Evolutionary conservation across 2,888 invertebrate species (phyloP).

Genomic region (Thysanoteuthis rhombus): DNA sequence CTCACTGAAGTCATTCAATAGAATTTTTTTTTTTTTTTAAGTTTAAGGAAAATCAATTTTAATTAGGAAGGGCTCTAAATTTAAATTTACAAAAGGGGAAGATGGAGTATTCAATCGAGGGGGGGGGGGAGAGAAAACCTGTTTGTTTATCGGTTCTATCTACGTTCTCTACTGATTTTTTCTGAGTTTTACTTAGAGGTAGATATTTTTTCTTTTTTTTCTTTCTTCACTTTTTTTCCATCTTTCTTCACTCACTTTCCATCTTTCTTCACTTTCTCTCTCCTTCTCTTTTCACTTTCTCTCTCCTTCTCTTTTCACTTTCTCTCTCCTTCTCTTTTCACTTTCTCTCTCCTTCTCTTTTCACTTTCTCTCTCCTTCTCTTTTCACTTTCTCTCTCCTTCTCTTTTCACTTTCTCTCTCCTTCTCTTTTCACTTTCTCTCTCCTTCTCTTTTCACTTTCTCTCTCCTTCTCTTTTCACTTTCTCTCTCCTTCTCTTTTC

Average conservation of each 20-base stretch:
- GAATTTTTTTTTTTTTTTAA: neutral
- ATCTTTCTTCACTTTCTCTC: too few relatives aligned
- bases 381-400: neutral
- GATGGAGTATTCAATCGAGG: too few relatives aligned
- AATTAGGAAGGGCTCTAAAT: too few relatives aligned
- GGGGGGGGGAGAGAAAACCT: neutral
- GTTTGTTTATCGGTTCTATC: neutral
- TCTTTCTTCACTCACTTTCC: too few relatives aligned
- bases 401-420: rapidly evolving
- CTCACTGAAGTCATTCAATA: too few relatives aligned
- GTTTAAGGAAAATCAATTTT: too few relatives aligned
- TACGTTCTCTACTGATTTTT: neutral
- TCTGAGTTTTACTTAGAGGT: neutral
- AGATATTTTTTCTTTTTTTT: neutral
- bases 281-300: too few relatives aligned
- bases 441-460: neutral
- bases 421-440: neutral
- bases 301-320: too few relatives aligned
- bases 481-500: neutral
- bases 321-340: too few relatives aligned
- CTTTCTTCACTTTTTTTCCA: too few relatives aligned
- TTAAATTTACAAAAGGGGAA: too few relatives aligned
- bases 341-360: neutral
- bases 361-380: neutral
- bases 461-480: too few relatives aligned